Percentiles rank a stretch among this genome's conserved stretches.
phyloP scores from a whole-genome alignment of 2,113 vertebrate species.

The Picathartes gymnocephalus region DNA sequence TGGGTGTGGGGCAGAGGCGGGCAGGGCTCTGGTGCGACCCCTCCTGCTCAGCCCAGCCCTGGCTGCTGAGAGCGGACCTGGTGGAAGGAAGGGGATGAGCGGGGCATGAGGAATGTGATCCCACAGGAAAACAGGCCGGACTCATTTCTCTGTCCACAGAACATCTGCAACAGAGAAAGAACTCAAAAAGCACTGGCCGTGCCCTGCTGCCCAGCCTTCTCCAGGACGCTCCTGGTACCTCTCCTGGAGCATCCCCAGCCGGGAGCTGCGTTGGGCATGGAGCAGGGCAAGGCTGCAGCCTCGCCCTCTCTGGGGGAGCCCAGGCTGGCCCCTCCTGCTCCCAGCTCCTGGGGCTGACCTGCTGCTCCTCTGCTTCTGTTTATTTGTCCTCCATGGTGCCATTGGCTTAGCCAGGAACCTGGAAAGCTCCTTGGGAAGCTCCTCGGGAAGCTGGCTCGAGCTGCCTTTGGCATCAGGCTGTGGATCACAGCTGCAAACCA shows the following conservation, averaged over 20 bases:
- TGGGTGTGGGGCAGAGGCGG: neutral
- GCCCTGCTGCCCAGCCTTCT: neutral
- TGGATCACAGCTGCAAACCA: conserved; percentile 59
- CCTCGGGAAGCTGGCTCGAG: conserved; percentile 23
- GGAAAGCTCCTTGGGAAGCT: conserved; percentile 36
- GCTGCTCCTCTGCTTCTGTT: conserved; percentile 64
- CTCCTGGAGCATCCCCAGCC: fast-evolving
- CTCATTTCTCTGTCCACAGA: neutral
- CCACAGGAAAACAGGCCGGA: neutral
- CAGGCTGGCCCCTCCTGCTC: neutral
- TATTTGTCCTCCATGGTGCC: conserved; percentile 61
- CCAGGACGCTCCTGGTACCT: neutral
- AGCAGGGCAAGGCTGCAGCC: neutral
- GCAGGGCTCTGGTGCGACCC: neutral
- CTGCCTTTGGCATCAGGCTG: conserved; percentile 62
- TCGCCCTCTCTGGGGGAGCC: neutral
- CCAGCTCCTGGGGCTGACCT: neutral
- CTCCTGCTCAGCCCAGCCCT: neutral
- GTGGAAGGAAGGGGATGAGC: neutral
- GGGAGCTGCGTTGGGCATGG: neutral
- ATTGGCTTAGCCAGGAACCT: conserved; percentile 59
- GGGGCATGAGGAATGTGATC: neutral
- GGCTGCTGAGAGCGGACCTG: neutral
- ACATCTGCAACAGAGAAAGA: neutral
- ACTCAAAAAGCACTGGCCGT: fast-evolving